Evolutionary conservation across 2,888 invertebrate species (phyloP).

Genomic region (Anaspis maculata): DNA sequence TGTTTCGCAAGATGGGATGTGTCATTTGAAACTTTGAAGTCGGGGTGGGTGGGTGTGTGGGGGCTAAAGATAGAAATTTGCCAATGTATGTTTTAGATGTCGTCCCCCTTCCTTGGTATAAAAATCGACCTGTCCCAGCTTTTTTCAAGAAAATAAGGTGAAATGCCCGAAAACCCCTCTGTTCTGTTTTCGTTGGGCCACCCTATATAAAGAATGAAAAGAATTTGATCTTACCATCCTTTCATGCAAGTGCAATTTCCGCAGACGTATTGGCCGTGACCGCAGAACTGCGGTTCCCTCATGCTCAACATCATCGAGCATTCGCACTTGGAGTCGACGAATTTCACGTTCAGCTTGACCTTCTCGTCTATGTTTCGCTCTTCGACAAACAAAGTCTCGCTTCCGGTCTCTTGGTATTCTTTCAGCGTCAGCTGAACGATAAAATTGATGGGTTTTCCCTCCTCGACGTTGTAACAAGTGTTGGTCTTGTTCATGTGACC

Average conservation of each 20-base stretch:
- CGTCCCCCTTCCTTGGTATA: no score
- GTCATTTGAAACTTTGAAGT: no score
- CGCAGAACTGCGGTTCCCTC: slow-evolving; percentile 49
- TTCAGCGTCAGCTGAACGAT: slow-evolving; percentile 53
- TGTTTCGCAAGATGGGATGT: no score
- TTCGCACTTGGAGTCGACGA: slow-evolving; percentile 25
- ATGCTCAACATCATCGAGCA: slow-evolving; percentile 55
- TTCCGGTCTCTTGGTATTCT: slow-evolving; percentile 21
- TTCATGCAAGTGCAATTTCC: slow-evolving; percentile 57
- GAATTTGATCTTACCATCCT: slow-evolving; percentile 46
- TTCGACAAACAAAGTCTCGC: slow-evolving; percentile 51
- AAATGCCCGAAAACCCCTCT: no score
- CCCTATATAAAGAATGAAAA: no score
- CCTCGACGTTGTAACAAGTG: slow-evolving; percentile 52
- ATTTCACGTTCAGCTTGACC: slow-evolving; percentile 60
- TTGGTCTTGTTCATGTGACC: slow-evolving; percentile 37
- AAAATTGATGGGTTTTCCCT: slow-evolving; percentile 56
- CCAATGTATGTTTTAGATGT: no score
- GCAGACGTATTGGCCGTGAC: slow-evolving; percentile 38
- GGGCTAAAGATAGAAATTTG: no score
- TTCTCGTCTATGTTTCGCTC: slow-evolving; percentile 68
- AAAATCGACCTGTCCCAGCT: neutral
- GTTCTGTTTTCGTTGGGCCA: no score
- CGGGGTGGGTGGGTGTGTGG: no score
- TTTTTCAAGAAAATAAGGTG: no score